phyloP scores from a whole-genome alignment of 2,888 invertebrate species.

The Scaptomyza polygonia region DNA sequence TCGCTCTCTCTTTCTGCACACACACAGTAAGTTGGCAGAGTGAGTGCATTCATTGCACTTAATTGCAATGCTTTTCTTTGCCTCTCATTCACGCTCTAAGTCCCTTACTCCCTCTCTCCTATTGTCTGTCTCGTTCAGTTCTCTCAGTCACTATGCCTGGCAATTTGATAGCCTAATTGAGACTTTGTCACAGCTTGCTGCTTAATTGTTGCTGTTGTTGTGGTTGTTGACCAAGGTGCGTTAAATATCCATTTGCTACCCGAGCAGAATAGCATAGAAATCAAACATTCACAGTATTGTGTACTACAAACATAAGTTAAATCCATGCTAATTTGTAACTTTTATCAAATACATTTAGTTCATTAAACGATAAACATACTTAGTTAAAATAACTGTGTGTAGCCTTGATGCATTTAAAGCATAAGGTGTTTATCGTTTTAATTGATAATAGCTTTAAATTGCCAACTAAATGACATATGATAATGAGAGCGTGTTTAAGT shows the following conservation, averaged over 20 bases:
- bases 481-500: background rate
- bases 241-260: constrained; percentile 43
- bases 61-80: constrained; percentile 60
- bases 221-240: constrained; percentile 47
- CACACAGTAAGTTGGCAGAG: constrained; percentile 13
- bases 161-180: constrained; percentile 78
- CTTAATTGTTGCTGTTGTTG: constrained; percentile 41
- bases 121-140: constrained; percentile 18
- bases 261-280: constrained; percentile 7
- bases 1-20: background rate
- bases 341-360: constrained; percentile 55
- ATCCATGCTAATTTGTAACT: background rate
- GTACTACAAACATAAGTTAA: constrained; percentile 12
- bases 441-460: background rate
- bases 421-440: background rate
- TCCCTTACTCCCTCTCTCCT: background rate
- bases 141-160: constrained; percentile 28
- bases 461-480: background rate
- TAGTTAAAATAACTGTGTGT: constrained; percentile 22
- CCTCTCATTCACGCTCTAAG: constrained; percentile 30
- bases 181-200: constrained; percentile 76
- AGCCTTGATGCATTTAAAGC: background rate
- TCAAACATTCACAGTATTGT: constrained; percentile 6
- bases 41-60: constrained; percentile 66
- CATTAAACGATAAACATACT: constrained; percentile 44